Evolutionary conservation across 2,113 vertebrate species (phyloP), one percentile per base, ranked within the genome.

Genomic region (Sapayoa aenigma): DNA sequence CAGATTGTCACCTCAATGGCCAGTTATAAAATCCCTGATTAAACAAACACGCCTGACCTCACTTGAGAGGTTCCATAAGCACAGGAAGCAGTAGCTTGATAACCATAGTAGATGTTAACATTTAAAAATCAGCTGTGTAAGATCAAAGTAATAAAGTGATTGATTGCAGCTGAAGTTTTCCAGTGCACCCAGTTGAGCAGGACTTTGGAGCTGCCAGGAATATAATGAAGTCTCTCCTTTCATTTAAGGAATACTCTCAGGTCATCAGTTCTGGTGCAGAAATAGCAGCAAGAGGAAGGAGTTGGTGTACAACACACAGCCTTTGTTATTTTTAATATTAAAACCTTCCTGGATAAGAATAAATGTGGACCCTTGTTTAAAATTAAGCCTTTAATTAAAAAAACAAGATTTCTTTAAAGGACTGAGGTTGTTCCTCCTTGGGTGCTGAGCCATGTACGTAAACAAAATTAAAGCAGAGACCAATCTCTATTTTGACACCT

Each of bases 271-370:
- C 20, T 46, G 55, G 33, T 33, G 19, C 22, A 71, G 20, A 21
- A 62, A 37, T 3, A 80, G 53, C 28, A 72, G 25, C 8, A 71
- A 23, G 25, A 46, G 11, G 9, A 6, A 46, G 44, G 52, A 88
- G 42, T 5, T 74, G 31, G 47, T 0, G 1, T 71, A 46, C 75
- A 85, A 58, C n/a, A 30, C 7, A 20, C 3, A 5, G 0, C 0
- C 1, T 1, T 22, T 12, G 12, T 20, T 21, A 15, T 37, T 55
- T 88, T n/a, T 17, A 31, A 53, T 41, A 59, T 66, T 24, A 23
- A 81, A 4, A n/a, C 15, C 5, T 50, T 24, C 19, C 11, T 71
- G n/a, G 12, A 12, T 35, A 68, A 22, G 2, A 47, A 14, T 6
- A 58, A 14, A 62, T 21, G 31, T 39, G 9, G 2, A 44, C 18